Conservation (phyloP, 2,888 invertebrate species). For the Bimastos eiseni region DNA sequence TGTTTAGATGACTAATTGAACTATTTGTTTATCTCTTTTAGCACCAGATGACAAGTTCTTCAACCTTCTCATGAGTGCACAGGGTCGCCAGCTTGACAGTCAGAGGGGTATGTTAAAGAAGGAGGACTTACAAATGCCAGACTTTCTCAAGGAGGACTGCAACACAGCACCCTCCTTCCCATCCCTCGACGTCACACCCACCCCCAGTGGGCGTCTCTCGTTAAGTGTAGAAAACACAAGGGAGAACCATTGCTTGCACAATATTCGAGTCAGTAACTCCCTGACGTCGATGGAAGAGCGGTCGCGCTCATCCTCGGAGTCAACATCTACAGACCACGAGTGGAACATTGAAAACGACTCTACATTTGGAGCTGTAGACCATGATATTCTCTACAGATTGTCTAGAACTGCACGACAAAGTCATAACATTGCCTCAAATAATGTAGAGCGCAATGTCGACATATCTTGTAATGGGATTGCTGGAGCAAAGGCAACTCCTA, state of each 20-base stretch:
- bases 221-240: background rate
- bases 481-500: background rate
- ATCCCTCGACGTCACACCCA: background rate
- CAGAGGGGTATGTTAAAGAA: conserved; percentile 33
- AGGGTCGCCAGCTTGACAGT: conserved; percentile 37
- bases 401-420: background rate
- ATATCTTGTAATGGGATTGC: background rate
- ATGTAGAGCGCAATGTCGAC: background rate
- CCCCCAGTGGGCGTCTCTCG: background rate
- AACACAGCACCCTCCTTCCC: background rate
- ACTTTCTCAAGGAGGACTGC: conserved; percentile 29
- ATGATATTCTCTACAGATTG: background rate
- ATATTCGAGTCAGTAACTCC: background rate
- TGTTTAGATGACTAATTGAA: background rate
- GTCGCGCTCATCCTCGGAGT: background rate
- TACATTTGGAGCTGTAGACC: background rate
- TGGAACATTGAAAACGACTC: background rate
- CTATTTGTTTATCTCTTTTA: background rate
- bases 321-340: background rate
- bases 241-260: background rate
- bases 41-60: conserved; percentile 34
- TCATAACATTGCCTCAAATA: background rate
- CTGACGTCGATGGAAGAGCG: background rate
- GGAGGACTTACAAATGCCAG: conserved; percentile 35
- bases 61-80: conserved; percentile 33